Evolutionary conservation across 2,888 invertebrate genomes (phyloP).

Genomic region (Amiota minor): DNA sequence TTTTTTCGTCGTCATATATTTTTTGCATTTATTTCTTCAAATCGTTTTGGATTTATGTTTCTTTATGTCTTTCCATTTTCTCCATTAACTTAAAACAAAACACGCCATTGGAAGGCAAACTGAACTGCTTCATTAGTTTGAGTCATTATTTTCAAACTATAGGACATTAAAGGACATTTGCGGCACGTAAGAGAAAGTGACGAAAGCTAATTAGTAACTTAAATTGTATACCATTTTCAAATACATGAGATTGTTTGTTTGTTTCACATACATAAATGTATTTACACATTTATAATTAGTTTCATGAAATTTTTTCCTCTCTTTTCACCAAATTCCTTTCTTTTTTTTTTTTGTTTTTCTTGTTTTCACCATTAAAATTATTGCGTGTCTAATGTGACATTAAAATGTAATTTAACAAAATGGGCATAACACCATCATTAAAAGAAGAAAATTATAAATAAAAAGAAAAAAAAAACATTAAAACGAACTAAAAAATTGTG

Average conservation of each 20-base stretch:
- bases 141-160: neutral
- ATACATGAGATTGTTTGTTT: too few species aligned
- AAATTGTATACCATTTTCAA: too few species aligned
- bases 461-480: too few species aligned
- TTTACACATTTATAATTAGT: too few species aligned
- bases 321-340: too few species aligned
- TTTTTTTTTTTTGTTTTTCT: too few species aligned
- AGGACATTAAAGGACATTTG: neutral
- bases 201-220: slow-evolving; percentile 25
- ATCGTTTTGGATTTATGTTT: neutral
- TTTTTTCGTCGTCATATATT: neutral
- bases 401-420: slow-evolving; percentile 58
- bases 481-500: too few species aligned
- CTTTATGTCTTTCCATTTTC: neutral
- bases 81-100: neutral
- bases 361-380: neutral
- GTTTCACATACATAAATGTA: too few species aligned
- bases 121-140: neutral
- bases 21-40: neutral
- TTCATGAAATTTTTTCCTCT: too few species aligned
- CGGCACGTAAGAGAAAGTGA: slow-evolving; percentile 5
- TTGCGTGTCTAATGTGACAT: slow-evolving; percentile 54
- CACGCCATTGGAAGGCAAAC: neutral
- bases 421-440: slow-evolving; percentile 37
- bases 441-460: neutral